Conservation (phyloP, 2,888 invertebrate genomes). For the Eristalinus sepulchralis region DNA sequence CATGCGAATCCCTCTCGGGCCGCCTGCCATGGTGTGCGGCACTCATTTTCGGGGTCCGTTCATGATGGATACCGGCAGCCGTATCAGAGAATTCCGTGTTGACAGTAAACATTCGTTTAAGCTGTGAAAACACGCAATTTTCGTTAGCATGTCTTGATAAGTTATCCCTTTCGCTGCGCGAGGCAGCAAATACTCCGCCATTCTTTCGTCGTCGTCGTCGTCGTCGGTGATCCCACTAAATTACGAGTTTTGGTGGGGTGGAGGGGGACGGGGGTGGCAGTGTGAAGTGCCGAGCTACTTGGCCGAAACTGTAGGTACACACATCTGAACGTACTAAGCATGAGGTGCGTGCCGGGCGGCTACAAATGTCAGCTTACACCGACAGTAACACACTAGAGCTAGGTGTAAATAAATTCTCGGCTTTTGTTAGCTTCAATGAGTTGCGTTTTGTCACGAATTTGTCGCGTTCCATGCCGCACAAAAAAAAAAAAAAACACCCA, state of each 20-base stretch:
- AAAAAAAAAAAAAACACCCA: neutral
- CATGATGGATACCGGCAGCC: constrained; percentile 62
- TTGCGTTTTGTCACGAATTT: constrained; percentile 70
- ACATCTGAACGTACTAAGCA: neutral
- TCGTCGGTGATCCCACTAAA: constrained; percentile 9
- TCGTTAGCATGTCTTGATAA: constrained; percentile 62
- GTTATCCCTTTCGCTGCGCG: constrained; percentile 38
- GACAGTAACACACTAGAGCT: constrained; percentile 36
- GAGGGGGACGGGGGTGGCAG: neutral
- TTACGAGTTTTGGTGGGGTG: neutral
- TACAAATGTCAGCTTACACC: constrained; percentile 67
- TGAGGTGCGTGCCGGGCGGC: constrained; percentile 63
- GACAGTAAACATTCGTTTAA: constrained; percentile 72
- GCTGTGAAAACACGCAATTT: constrained; percentile 71
- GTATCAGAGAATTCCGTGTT: constrained; percentile 69
- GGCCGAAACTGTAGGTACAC: constrained; percentile 7
- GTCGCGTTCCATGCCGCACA: constrained; percentile 51
- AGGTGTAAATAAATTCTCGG: constrained; percentile 70
- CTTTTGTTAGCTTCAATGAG: constrained; percentile 70
- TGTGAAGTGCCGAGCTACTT: constrained; percentile 49
- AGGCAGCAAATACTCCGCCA: constrained; percentile 17
- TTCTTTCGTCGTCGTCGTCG: neutral
- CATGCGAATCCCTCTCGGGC: constrained; percentile 50
- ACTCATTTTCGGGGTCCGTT: constrained; percentile 6
- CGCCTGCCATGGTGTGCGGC: neutral